phyloP scores from a whole-genome alignment of 2,113 vertebrate genomes.

The Limnothrissa miodon region DNA sequence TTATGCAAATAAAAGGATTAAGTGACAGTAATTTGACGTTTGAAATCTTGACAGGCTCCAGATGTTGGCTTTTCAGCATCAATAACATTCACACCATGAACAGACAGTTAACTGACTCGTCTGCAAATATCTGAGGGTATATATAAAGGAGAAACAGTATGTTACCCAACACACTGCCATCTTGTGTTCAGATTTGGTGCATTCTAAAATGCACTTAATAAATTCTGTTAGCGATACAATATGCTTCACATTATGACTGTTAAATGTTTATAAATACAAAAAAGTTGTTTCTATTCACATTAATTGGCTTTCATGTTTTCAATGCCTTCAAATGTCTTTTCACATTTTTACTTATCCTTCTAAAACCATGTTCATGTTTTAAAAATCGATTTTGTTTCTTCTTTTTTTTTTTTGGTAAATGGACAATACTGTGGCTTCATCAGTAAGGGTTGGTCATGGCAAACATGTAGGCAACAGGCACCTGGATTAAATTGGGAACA shows the following conservation, averaged over 20 bases:
- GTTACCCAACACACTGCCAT: neutral
- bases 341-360: neutral
- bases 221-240: neutral
- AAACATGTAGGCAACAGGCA: constrained; percentile 61
- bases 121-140: neutral
- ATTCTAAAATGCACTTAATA: neutral
- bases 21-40: no score
- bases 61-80: neutral
- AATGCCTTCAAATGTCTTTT: no score
- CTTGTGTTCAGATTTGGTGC: neutral
- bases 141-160: neutral
- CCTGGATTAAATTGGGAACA: constrained; percentile 60
- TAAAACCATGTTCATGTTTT: neutral
- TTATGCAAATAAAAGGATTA: no score
- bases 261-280: neutral
- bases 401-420: neutral
- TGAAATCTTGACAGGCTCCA: no score
- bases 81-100: neutral
- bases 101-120: neutral
- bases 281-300: no score
- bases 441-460: constrained; percentile 60
- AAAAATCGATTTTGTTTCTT: no score
- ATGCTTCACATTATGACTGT: neutral
- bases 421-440: neutral
- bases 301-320: no score